Evolutionary conservation across 2,888 invertebrate genomes (phyloP).

Genomic region (Nomada fucata): DNA sequence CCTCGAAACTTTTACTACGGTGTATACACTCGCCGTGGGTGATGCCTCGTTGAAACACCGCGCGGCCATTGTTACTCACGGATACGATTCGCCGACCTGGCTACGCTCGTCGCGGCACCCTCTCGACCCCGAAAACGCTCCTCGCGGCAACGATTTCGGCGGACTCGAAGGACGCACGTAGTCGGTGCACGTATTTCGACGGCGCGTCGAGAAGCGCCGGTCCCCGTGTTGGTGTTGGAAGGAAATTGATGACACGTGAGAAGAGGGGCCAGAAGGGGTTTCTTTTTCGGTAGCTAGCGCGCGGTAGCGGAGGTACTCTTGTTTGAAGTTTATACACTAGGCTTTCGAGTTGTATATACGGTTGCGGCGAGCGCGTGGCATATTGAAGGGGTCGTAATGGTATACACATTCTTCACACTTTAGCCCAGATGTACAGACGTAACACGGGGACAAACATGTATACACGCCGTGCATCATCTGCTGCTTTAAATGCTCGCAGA

Average conservation of each 20-base stretch:
- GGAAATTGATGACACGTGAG: constrained; percentile 9
- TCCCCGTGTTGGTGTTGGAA: not conserved
- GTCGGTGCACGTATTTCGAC: not conserved
- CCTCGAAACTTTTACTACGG: constrained; percentile 75
- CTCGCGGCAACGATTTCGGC: constrained; percentile 19
- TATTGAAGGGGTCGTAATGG: not conserved
- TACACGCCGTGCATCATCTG: constrained; percentile 8
- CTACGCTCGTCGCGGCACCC: constrained; percentile 35
- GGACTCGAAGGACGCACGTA: constrained; percentile 10
- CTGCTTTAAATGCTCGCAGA: constrained; percentile 17
- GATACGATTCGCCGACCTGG: constrained; percentile 35
- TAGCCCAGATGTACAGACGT: constrained; percentile 21
- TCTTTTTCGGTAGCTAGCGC: constrained; percentile 6
- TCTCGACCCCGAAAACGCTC: constrained; percentile 2
- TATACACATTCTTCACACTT: constrained; percentile 27
- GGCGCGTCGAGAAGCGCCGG: not conserved
- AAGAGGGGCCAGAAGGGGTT: not conserved
- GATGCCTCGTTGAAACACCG: constrained; percentile 71
- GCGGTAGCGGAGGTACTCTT: not conserved
- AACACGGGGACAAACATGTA: not conserved
- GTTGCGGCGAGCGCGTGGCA: not conserved
- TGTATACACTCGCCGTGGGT: constrained; percentile 66
- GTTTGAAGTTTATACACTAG: not conserved
- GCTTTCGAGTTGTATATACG: not conserved
- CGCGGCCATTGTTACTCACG: constrained; percentile 65